phyloP scores from a whole-genome alignment of 23 tunicate species.

The Trididemnum nubilum region DNA sequence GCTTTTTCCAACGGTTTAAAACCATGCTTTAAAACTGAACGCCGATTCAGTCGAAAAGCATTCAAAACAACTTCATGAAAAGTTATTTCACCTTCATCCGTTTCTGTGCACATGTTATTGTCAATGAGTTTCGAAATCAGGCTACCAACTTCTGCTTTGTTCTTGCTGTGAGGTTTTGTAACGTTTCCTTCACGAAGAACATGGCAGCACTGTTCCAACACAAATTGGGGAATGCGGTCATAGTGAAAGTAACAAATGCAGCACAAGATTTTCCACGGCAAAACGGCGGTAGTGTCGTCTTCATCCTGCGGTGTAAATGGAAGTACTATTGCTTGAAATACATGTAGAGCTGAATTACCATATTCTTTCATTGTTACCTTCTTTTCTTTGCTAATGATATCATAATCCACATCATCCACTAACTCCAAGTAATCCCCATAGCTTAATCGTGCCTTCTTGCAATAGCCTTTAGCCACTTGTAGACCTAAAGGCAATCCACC shows the following conservation, averaged over 20 bases:
- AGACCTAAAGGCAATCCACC: conserved; percentile 31
- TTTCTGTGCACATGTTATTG: conserved; percentile 6
- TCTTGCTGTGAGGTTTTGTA: neutral
- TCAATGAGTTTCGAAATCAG: neutral
- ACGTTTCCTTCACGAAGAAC: neutral
- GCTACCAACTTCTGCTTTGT: neutral
- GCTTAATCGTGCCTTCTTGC: neutral
- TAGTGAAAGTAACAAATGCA: conserved; percentile 22
- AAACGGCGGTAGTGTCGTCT: neutral
- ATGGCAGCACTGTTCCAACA: neutral
- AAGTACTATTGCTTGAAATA: too few relatives aligned
- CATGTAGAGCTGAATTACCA: conserved; percentile 16
- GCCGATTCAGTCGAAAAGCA: neutral
- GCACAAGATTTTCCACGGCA: conserved; percentile 17
- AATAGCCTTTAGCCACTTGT: conserved; percentile 21
- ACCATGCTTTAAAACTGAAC: too few relatives aligned
- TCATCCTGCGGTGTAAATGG: neutral
- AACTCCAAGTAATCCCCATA: conserved; percentile 18
- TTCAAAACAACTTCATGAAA: conserved; percentile 1
- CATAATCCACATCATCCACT: neutral
- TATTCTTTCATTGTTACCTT: neutral
- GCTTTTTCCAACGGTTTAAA: conserved; percentile 12
- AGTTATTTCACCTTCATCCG: conserved; percentile 2
- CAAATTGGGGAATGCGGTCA: conserved; percentile 26
- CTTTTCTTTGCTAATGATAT: neutral